Conservation (phyloP, 2,113 vertebrate species). For the Garra rufa region DNA sequence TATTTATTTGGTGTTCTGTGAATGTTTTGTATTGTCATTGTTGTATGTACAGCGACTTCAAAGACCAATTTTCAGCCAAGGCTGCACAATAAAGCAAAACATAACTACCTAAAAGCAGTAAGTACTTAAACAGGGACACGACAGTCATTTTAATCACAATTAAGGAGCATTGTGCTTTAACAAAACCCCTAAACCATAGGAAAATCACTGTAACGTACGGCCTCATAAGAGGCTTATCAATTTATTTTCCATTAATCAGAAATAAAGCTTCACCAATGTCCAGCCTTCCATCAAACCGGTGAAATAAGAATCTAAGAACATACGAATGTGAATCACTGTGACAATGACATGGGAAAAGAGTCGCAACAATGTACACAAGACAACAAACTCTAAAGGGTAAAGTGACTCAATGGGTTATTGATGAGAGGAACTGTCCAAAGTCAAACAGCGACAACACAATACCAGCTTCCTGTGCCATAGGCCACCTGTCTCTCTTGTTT, state of each 20-base stretch:
- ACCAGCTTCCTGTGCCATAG: slow-evolving; percentile 74
- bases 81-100: no score
- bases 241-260: background rate
- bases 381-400: background rate
- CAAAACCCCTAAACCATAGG: background rate
- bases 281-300: background rate
- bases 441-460: background rate
- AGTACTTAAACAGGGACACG: background rate
- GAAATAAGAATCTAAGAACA: background rate
- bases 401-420: slow-evolving; percentile 17
- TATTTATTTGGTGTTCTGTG: no score
- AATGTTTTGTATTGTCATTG: no score
- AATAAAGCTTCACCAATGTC: background rate
- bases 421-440: slow-evolving; percentile 19
- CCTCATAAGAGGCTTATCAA: background rate
- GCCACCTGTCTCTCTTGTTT: slow-evolving; percentile 70
- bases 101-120: background rate
- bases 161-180: background rate
- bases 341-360: slow-evolving; percentile 7
- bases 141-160: background rate
- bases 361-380: background rate
- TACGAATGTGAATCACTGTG: background rate
- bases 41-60: no score
- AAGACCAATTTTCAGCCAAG: no score
- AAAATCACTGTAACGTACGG: background rate